Conservation (phyloP, 2,888 invertebrate species). For the Drosophila koepferae region DNA sequence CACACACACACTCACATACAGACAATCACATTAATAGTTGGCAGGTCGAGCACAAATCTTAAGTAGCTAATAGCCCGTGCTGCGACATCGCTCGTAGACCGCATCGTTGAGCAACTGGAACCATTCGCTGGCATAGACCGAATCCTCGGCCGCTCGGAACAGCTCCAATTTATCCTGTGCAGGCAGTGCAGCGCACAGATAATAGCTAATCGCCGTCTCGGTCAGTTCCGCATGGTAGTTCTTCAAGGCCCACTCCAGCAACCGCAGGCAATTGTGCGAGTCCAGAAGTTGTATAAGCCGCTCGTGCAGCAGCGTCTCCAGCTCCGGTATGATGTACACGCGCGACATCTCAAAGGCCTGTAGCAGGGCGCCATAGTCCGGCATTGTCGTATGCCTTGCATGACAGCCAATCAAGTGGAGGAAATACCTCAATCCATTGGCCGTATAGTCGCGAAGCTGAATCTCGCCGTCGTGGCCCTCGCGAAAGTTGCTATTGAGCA, state of each 20-base stretch:
- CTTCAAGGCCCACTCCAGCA: slow-evolving; percentile 84
- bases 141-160: slow-evolving; percentile 83
- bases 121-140: slow-evolving; percentile 84
- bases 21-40: slow-evolving; percentile 28
- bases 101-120: slow-evolving; percentile 84
- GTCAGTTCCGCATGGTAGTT: slow-evolving; percentile 84
- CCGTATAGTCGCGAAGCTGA: slow-evolving; percentile 82
- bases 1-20: slow-evolving; percentile 7
- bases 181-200: slow-evolving; percentile 80
- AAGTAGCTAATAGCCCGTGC: slow-evolving; percentile 61
- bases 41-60: slow-evolving; percentile 19
- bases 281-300: slow-evolving; percentile 79
- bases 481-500: slow-evolving; percentile 84
- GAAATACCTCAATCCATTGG: slow-evolving; percentile 83
- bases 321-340: slow-evolving; percentile 83
- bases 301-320: slow-evolving; percentile 80
- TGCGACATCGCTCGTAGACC: slow-evolving; percentile 81
- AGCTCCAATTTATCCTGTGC: slow-evolving; percentile 80
- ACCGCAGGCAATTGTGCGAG: slow-evolving; percentile 79
- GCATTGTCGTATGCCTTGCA: slow-evolving; percentile 59
- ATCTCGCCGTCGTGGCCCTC: slow-evolving; percentile 84
- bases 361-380: slow-evolving; percentile 80
- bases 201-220: slow-evolving; percentile 84
- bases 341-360: slow-evolving; percentile 85
- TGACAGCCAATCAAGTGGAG: slow-evolving; percentile 82